Percentiles rank a stretch among this genome's conserved stretches.
Evolutionary conservation across 1,140 invertebrate genomes (phyloP).

Genomic region (Linepithema humile): DNA sequence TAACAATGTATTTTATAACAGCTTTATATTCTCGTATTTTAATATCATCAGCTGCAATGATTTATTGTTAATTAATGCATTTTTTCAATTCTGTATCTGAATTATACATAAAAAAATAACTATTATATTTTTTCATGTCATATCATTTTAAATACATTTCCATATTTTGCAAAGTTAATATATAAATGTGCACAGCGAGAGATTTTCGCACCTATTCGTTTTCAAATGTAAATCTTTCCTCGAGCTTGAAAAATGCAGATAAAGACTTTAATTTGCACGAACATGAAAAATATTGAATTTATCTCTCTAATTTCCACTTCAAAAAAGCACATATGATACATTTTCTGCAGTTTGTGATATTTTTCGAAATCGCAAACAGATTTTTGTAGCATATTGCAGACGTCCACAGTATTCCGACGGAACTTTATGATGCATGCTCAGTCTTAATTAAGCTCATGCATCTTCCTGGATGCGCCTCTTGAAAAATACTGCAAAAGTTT

Average conservation of each 20-base stretch:
- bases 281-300: neutral
- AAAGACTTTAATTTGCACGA: neutral
- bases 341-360: neutral
- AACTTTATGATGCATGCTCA: constrained; percentile 39
- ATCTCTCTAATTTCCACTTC: constrained; percentile 11
- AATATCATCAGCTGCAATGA: neutral
- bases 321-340: neutral
- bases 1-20: neutral
- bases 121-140: neutral
- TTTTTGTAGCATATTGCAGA: neutral
- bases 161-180: neutral
- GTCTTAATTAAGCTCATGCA: constrained; percentile 50
- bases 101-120: neutral
- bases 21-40: neutral
- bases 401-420: neutral
- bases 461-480: constrained; percentile 29
- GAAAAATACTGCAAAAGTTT: constrained; percentile 44
- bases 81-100: neutral
- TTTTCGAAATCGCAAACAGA: constrained; percentile 34
- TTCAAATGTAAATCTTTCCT: neutral
- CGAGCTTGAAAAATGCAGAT: neutral
- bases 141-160: neutral
- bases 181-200: neutral
- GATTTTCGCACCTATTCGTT: neutral
- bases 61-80: neutral